Evolutionary conservation across 1,140 invertebrate genomes (phyloP).

Genomic region (Pseudomyrmex dendroicus): DNA sequence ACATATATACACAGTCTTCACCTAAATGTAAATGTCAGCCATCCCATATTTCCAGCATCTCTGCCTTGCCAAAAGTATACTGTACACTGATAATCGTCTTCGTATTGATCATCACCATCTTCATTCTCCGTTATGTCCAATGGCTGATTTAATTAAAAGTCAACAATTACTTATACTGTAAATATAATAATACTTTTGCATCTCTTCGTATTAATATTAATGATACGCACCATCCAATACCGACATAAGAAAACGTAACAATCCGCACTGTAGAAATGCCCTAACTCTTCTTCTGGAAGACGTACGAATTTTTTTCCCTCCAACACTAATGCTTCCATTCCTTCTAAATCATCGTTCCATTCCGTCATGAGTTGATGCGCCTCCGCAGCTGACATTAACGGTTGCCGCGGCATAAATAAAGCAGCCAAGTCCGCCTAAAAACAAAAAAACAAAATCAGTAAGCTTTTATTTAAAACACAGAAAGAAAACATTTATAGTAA

Average conservation of each 20-base stretch:
- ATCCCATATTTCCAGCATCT: constrained; percentile 99
- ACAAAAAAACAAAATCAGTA: constrained; percentile 1
- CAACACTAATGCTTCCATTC: constrained; percentile 99
- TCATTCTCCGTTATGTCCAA: constrained; percentile 88
- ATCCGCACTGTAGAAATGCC: constrained; percentile 96
- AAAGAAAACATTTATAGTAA: constrained; percentile 10
- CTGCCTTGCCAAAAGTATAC: constrained; percentile 99
- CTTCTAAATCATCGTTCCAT: constrained; percentile 98
- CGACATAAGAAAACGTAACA: constrained; percentile 99
- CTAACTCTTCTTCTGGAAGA: constrained; percentile 97
- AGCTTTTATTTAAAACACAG: background rate
- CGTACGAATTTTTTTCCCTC: constrained; percentile 98
- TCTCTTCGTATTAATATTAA: background rate
- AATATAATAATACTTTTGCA: constrained; percentile 2
- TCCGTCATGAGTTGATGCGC: constrained; percentile 96
- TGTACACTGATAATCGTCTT: constrained; percentile 97
- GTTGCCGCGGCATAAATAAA: constrained; percentile 97
- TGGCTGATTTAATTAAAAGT: constrained; percentile 73
- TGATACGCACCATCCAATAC: constrained; percentile 91
- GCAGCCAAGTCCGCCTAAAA: constrained; percentile 94
- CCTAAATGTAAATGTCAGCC: constrained; percentile 99
- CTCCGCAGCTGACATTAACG: constrained; percentile 93
- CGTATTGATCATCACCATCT: constrained; percentile 88
- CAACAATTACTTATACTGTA: background rate
- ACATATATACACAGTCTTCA: constrained; percentile 74